Evolutionary conservation across 1,140 invertebrate genomes (phyloP), one percentile per base, ranked within the genome.

Genomic region (Ceratoteleas bidentatus): DNA sequence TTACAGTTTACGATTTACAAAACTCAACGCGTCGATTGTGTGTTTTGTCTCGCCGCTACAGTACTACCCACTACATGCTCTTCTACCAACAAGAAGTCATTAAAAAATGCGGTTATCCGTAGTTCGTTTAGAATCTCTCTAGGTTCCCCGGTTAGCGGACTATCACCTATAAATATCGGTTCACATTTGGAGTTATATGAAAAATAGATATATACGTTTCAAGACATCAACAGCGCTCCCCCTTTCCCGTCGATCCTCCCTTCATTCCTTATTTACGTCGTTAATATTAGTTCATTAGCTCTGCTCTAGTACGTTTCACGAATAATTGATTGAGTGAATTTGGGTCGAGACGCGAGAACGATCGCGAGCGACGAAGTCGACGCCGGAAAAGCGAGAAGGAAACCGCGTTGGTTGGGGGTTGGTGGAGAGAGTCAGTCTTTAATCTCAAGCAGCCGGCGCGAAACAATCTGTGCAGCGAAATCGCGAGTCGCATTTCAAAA

Each of bases 361-460:
- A 10, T n/a, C 11, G 13, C 13, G 11, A 47, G 6, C 13, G 9
- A 2, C 10, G 54, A 62, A 72, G 43, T 57, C 70, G 70, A 65
- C 65, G 52, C 16, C 58, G 0, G 45, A 65, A 65, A 58, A 50
- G 57, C 24, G 8, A 3, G 3, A 14, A 14, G 32, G 11, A 10
- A 56, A 56, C 11, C 7, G 2, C 45, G 11, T 4, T 14, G 8
- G 13, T 47, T 13, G 9, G 13, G 13, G 1, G 11, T 45, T 4
- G n/a, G n/a, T n/a, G 6, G 1, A 65, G 61, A 11, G 38, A 76
- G 56, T 76, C 64, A 76, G 73, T 76, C 73, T 76, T 76, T 62
- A 36, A 68, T 69, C 57, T 76, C 57, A 62, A 69, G 61, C n/a
- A 68, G 49, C 10, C 40, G 10, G 14, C 33, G 15, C 47, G 7